Conservation (phyloP, 92 coral and sea anemone species). For the Metridium senile region DNA sequence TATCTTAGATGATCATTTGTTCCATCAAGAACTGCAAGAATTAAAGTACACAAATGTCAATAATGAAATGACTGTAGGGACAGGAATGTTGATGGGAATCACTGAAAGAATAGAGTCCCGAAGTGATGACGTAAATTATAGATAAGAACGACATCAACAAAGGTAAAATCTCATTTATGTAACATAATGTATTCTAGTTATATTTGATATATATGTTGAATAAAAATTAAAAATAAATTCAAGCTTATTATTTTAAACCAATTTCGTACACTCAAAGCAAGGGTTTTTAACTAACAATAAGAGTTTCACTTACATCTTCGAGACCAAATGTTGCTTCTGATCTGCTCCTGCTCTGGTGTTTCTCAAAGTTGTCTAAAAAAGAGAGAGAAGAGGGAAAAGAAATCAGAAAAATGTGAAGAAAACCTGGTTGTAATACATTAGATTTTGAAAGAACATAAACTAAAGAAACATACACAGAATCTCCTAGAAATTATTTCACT, state of each 20-base stretch:
- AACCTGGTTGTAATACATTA: background rate
- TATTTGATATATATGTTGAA: too few species aligned
- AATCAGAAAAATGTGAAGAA: background rate
- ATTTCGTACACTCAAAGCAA: too few species aligned
- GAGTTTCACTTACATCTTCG: conserved; percentile 36
- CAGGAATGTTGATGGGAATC: too few species aligned
- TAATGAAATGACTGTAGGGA: background rate
- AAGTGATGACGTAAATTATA: too few species aligned
- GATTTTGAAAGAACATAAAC: too few species aligned
- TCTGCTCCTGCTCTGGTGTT: conserved; percentile 11
- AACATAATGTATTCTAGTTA: too few species aligned
- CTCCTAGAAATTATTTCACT: background rate
- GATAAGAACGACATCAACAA: too few species aligned
- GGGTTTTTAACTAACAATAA: background rate
- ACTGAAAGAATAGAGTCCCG: too few species aligned
- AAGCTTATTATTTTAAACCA: too few species aligned
- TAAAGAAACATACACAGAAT: too few species aligned
- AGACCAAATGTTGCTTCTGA: conserved; percentile 43
- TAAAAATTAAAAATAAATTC: too few species aligned
- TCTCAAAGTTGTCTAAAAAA: conserved; percentile 48
- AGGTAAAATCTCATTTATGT: too few species aligned
- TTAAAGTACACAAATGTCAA: background rate
- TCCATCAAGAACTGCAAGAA: conserved; percentile 27
- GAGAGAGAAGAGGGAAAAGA: background rate
- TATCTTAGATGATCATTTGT: conserved; percentile 13